A percentile compares a stretch with the other conserved stretches of the same genome.
Conservation (phyloP, 30 jellyfish, hydroid and myxozoan species). For the Mastigias papua region DNA sequence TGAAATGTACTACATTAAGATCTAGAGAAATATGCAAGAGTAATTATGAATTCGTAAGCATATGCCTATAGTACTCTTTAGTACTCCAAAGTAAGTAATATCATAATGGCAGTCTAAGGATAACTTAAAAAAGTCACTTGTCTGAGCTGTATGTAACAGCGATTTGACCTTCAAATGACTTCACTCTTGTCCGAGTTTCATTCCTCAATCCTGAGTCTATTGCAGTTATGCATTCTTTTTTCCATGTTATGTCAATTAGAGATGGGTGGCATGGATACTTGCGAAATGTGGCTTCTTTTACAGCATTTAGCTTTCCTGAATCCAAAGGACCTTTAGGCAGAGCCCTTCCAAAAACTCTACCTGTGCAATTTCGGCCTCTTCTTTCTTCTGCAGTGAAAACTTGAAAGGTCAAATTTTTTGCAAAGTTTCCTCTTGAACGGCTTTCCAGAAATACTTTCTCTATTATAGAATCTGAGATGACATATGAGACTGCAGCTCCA, state of each 20-base stretch:
- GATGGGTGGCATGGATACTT: conserved; percentile 93
- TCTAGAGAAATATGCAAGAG: too few relatives aligned
- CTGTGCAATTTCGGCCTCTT: conserved; percentile 95
- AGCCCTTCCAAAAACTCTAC: conserved; percentile 94
- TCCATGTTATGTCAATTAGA: conserved; percentile 92
- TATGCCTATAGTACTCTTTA: too few relatives aligned
- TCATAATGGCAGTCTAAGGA: neutral
- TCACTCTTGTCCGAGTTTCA: conserved; percentile 85
- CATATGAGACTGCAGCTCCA: conserved; percentile 50
- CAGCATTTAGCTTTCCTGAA: conserved; percentile 78
- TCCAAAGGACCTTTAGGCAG: conserved; percentile 93
- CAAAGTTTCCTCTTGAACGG: conserved; percentile 96
- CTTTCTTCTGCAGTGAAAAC: conserved; percentile 89
- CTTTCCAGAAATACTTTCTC: conserved; percentile 88
- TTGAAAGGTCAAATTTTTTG: conserved; percentile 91
- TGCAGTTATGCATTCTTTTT: conserved; percentile 95
- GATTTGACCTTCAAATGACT: conserved; percentile 62
- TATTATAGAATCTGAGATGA: conserved; percentile 55
- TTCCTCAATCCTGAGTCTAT: conserved; percentile 95
- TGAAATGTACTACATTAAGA: too few relatives aligned
- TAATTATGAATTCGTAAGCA: too few relatives aligned
- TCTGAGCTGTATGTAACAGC: conserved; percentile 35
- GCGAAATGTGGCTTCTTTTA: conserved; percentile 92
- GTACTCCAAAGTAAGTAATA: too few relatives aligned
- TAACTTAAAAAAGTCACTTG: neutral